phyloP scores from a whole-genome alignment of 2,888 invertebrate species.

The Spilarctia lutea region DNA sequence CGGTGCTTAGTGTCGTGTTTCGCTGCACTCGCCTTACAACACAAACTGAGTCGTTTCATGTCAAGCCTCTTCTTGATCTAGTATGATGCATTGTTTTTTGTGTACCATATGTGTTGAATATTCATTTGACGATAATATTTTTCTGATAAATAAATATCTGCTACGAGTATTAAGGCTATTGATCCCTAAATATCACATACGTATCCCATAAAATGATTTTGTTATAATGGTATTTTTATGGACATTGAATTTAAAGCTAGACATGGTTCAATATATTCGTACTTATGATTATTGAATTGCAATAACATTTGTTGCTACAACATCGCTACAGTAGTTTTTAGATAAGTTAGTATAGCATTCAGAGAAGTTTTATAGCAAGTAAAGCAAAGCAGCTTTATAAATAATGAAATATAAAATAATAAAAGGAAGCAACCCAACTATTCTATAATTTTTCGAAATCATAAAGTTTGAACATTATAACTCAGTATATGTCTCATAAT shows the following conservation, averaged over 20 bases:
- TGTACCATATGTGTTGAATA: neutral
- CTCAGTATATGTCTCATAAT: too few species aligned
- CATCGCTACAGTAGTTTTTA: neutral
- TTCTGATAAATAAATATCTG: neutral
- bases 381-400: neutral
- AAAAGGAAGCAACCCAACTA: neutral
- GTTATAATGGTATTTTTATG: too few species aligned
- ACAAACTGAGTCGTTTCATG: neutral
- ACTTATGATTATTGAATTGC: neutral
- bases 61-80: neutral
- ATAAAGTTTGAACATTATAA: neutral
- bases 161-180: neutral
- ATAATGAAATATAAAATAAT: neutral
- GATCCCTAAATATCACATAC: neutral
- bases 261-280: neutral
- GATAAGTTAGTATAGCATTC: neutral
- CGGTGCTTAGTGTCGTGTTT: constrained; percentile 19
- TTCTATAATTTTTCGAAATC: neutral
- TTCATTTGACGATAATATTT: neutral
- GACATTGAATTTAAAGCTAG: neutral
- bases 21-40: neutral
- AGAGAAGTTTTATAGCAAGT: too few species aligned
- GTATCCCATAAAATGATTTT: neutral
- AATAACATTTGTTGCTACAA: too few species aligned
- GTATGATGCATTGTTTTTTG: neutral